Evolutionary conservation across 2,797 vertebrate species (phyloP).

Genomic region (Cuculus canorus): DNA sequence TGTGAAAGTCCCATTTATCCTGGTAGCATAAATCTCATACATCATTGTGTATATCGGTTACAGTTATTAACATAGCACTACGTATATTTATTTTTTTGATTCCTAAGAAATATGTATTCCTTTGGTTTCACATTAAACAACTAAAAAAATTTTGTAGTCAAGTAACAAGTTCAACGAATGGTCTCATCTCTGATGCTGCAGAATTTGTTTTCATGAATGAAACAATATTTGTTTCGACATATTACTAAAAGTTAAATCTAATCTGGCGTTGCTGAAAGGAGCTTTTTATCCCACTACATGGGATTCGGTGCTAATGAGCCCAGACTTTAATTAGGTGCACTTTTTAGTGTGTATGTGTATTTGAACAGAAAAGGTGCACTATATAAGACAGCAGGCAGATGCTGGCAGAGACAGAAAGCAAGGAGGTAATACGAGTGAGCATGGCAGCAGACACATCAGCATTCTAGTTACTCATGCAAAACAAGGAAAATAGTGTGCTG

Average conservation of each 20-base stretch:
- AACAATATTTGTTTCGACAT: neutral
- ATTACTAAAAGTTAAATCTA: neutral
- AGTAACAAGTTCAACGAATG: neutral
- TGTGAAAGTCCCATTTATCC: neutral
- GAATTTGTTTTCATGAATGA: neutral
- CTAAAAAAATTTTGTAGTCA: neutral
- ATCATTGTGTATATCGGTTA: neutral
- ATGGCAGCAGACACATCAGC: neutral
- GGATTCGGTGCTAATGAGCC: neutral
- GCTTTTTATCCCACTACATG: too few species aligned
- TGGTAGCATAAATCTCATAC: rapidly evolving
- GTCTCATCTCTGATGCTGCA: neutral
- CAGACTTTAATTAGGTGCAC: neutral
- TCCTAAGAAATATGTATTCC: neutral
- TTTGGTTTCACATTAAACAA: neutral
- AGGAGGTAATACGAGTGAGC: neutral
- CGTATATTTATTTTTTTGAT: neutral
- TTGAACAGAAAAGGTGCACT: neutral
- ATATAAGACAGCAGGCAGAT: neutral
- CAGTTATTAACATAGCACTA: neutral
- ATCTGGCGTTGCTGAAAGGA: neutral
- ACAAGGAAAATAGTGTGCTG: neutral
- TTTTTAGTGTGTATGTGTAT: neutral
- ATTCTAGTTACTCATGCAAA: too few species aligned
- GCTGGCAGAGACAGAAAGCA: neutral